phyloP scores from a whole-genome alignment of 1,140 invertebrate species.

The Mercenaria mercenaria region DNA sequence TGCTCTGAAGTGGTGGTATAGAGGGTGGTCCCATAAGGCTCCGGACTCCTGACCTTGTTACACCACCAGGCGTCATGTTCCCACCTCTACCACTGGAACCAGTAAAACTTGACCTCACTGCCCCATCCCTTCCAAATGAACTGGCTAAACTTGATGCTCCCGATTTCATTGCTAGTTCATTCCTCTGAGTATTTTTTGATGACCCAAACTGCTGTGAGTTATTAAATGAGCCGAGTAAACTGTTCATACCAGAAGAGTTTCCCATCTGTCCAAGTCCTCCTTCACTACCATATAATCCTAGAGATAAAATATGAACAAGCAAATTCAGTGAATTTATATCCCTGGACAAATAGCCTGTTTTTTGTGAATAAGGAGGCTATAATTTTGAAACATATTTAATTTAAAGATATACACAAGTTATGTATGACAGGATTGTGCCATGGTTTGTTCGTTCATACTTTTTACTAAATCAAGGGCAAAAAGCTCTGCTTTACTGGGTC shows the following conservation, averaged over 20 bases:
- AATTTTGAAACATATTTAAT: too few species aligned
- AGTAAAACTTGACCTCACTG: neutral
- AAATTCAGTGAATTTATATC: too few species aligned
- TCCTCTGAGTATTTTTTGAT: neutral
- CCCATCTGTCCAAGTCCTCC: neutral
- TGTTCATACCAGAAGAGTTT: neutral
- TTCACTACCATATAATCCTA: neutral
- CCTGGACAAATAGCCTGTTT: too few species aligned
- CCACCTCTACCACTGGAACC: conserved; percentile 13
- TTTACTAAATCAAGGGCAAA: too few species aligned
- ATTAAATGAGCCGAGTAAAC: conserved; percentile 1
- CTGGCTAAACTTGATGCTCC: neutral
- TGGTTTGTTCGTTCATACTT: too few species aligned
- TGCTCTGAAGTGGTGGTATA: neutral
- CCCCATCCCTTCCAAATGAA: neutral
- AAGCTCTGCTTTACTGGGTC: too few species aligned
- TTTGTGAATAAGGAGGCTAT: too few species aligned
- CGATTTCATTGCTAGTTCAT: neutral
- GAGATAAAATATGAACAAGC: too few species aligned
- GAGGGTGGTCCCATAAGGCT: conserved; percentile 27
- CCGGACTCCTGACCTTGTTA: neutral
- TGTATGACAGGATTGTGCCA: too few species aligned
- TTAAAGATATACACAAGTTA: too few species aligned
- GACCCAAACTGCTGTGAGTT: neutral
- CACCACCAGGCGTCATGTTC: neutral